These are phyloP conservation scores for Drosophila truncata DNA, from an alignment of 1,140 invertebrate species.

Conservation along the genomic window DNA sequence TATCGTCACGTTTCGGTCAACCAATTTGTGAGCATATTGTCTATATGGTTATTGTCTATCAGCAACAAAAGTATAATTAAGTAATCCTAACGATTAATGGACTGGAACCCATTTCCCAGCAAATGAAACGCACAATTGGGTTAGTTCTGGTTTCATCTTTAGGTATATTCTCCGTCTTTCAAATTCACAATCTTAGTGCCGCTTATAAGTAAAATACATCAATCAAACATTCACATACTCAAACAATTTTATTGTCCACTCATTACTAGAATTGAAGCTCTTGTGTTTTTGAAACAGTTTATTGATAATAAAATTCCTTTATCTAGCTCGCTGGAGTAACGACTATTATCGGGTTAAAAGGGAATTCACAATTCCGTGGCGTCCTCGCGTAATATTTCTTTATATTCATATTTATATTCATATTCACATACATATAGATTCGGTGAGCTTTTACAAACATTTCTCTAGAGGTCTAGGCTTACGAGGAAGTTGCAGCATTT, in stretches of 20 bases:
- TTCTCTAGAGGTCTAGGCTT: slow-evolving; percentile 42
- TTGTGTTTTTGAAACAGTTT: slow-evolving; percentile 53
- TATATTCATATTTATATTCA: neutral
- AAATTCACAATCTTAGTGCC: slow-evolving; percentile 62
- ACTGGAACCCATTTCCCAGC: no score
- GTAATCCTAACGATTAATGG: no score
- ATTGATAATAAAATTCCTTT: slow-evolving; percentile 41
- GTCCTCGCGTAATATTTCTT: slow-evolving; percentile 21
- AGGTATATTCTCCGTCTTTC: slow-evolving; percentile 71
- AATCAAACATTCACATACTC: slow-evolving; percentile 62
- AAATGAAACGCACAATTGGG: neutral
- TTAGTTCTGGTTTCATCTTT: slow-evolving; percentile 30
- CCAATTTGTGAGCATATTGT: no score
- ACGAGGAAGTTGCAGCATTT: slow-evolving; percentile 72
- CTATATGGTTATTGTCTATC: no score
- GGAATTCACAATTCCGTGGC: slow-evolving; percentile 46
- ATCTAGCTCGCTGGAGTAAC: slow-evolving; percentile 34
- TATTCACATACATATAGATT: slow-evolving; percentile 11
- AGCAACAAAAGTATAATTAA: no score
- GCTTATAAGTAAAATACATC: slow-evolving; percentile 63
- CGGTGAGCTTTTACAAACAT: slow-evolving; percentile 56
- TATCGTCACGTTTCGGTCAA: no score
- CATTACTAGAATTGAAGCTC: slow-evolving; percentile 74
- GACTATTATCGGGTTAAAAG: slow-evolving; percentile 41
- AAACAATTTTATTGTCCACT: slow-evolving; percentile 77